Evolutionary conservation across 2,888 invertebrate species (phyloP), one percentile per base, ranked within the genome.

Genomic region (Lasioglossum figueresi): DNA sequence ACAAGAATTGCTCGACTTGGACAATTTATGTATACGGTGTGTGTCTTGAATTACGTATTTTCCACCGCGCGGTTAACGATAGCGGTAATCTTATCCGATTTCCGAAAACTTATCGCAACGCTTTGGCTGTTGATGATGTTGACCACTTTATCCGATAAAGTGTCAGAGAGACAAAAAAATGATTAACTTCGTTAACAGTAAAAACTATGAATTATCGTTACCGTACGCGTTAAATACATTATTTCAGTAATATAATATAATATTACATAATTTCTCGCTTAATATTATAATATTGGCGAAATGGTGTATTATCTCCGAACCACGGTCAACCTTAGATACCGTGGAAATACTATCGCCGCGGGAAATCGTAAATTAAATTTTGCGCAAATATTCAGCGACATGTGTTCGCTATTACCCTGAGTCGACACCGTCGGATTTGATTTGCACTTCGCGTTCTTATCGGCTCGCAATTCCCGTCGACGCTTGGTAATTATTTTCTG

Each of bases 401-500:
- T 31, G 19, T 43, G 70, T n/a, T 27, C 2, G 31, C 75, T 23
- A 43, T 43, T 70, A 34, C 14, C 10, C 31, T 19, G 19, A 2
- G 12, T 12, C 34, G 68, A 56, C 40, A 23, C 14, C 19, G 40
- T 1, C 40, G 12, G 14, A 16, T 31, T 43, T 43, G 40, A 48
- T 76, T 63, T 40, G 45, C 4, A n/a, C 31, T 48, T n/a, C 23
- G n/a, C n/a, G 31, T 12, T 31, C 59, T 75, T 71, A 71, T 79
- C 70, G n/a, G 16, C 45, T 0, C 70, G 45, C 23, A 12, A 45
- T 52, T 76, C 27, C 31, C 31, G 4, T 14, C 45, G 34, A 31
- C 16, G 31, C 56, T 16, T 31, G 59, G 70, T 80, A 79, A 75
- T 82, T 75, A 82, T 80, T 76, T 83, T 75, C 75, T 8, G 76